A percentile compares a stretch with the other conserved stretches of the same genome.
Conservation (phyloP, 2,888 invertebrate genomes). For the Drosophila subquinaria region DNA sequence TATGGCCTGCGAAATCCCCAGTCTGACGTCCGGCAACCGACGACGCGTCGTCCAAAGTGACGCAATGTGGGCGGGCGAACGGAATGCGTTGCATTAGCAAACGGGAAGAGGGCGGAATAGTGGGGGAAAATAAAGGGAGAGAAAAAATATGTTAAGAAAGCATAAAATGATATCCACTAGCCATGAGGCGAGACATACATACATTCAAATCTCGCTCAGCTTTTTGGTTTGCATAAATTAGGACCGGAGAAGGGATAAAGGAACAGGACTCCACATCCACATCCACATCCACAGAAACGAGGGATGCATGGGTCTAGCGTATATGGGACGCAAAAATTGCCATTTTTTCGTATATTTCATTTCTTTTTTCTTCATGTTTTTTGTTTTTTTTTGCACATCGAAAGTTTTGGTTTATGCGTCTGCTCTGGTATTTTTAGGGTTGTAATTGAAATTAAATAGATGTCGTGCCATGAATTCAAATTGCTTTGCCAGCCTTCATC, state of each 20-base stretch:
- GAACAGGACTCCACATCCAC: slow-evolving; percentile 1
- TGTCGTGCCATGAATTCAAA: slow-evolving; percentile 81
- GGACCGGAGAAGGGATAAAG: slow-evolving; percentile 31
- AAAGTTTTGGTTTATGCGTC: slow-evolving; percentile 78
- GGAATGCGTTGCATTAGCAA: slow-evolving; percentile 47
- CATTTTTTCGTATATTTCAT: slow-evolving; percentile 42
- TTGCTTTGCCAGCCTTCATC: slow-evolving; percentile 39
- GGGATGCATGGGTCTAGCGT: slow-evolving; percentile 42
- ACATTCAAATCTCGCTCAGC: slow-evolving; percentile 68
- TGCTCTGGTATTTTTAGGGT: slow-evolving; percentile 77
- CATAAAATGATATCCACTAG: slow-evolving; percentile 77
- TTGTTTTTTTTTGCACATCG: slow-evolving; percentile 28
- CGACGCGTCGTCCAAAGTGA: slow-evolving; percentile 48
- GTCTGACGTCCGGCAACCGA: slow-evolving; percentile 41
- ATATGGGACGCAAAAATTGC: slow-evolving; percentile 70
- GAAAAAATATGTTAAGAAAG: slow-evolving; percentile 81
- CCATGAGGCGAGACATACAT: slow-evolving; percentile 34
- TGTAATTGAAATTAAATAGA: slow-evolving; percentile 80
- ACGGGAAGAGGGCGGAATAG: neutral
- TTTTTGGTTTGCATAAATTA: slow-evolving; percentile 78
- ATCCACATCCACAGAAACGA: neutral
- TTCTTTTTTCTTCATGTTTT: slow-evolving; percentile 15
- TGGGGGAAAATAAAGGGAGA: slow-evolving; percentile 8
- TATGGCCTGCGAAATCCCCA: slow-evolving; percentile 77
- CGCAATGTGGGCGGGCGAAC: slow-evolving; percentile 62